Conservation (phyloP, 2,797 vertebrate genomes). For the Crenichthys baileyi region DNA sequence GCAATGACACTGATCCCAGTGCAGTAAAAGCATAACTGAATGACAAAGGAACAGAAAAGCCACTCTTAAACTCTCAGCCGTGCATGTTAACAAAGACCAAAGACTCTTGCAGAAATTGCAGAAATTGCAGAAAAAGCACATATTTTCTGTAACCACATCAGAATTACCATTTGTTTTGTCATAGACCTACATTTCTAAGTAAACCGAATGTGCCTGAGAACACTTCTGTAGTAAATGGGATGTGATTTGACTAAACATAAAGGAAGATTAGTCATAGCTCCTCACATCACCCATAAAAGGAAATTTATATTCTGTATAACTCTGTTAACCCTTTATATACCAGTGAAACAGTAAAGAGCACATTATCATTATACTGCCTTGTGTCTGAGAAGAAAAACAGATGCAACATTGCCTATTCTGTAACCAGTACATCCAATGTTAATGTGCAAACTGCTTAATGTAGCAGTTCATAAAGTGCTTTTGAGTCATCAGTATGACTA, state of each 20-base stretch:
- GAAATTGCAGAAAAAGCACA: background rate
- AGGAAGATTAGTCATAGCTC: slow-evolving; percentile 18
- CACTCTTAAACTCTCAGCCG: background rate
- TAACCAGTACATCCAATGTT: background rate
- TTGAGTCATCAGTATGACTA: too few relatives aligned
- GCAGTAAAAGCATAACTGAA: background rate
- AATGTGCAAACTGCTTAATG: background rate
- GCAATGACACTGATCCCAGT: background rate
- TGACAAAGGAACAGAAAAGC: background rate
- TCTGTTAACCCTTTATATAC: background rate
- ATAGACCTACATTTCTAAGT: slow-evolving; percentile 12
- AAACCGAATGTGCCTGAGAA: background rate
- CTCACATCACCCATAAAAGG: background rate
- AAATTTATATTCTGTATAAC: slow-evolving; percentile 7
- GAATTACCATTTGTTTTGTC: background rate
- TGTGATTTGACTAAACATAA: slow-evolving; percentile 21
- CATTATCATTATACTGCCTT: background rate
- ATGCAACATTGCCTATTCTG: background rate
- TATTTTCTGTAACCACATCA: background rate
- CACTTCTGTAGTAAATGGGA: slow-evolving; percentile 3
- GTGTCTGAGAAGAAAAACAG: background rate
- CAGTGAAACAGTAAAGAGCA: background rate
- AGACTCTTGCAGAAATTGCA: background rate
- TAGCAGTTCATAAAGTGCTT: background rate
- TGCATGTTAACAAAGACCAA: background rate